phyloP scores from a whole-genome alignment of 2,113 vertebrate genomes.

The Polypterus senegalus region DNA sequence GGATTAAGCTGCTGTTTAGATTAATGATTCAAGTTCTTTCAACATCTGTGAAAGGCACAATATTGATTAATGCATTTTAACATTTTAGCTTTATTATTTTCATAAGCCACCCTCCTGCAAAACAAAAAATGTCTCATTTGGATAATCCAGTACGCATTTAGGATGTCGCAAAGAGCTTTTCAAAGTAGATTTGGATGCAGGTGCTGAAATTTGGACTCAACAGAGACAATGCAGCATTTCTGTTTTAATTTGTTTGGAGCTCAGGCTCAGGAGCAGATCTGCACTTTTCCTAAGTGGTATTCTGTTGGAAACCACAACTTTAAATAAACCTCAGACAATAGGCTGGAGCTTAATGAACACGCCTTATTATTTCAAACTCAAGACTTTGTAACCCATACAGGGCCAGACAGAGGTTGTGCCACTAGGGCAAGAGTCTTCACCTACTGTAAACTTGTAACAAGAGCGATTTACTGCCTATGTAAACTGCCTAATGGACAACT shows the following conservation, averaged over 20 bases:
- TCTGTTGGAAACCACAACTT: conserved; percentile 17
- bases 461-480: conserved; percentile 27
- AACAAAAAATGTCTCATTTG: conserved; percentile 9
- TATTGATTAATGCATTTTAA: neutral
- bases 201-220: conserved; percentile 21
- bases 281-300: neutral
- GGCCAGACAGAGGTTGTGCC: conserved; percentile 17
- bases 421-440: conserved; percentile 22
- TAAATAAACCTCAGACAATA: conserved; percentile 17
- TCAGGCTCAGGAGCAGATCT: conserved; percentile 7
- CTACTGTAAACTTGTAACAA: conserved; percentile 24
- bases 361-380: conserved; percentile 18
- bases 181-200: conserved; percentile 17
- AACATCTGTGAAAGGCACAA: too few relatives aligned
- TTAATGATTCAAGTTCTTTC: too few relatives aligned
- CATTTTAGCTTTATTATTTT: neutral
- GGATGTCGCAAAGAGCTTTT: conserved; percentile 2
- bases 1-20: too few relatives aligned
- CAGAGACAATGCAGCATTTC: conserved; percentile 5
- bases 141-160: conserved; percentile 14
- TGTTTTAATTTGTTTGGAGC: conserved; percentile 12
- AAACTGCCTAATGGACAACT: conserved; percentile 34
- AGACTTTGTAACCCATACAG: conserved; percentile 15
- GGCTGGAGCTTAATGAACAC: conserved; percentile 3
- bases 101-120: conserved; percentile 8